Base-by-base conservation (phyloP, 2,888 invertebrate species). In the Syrista parreyssii region DNA sequence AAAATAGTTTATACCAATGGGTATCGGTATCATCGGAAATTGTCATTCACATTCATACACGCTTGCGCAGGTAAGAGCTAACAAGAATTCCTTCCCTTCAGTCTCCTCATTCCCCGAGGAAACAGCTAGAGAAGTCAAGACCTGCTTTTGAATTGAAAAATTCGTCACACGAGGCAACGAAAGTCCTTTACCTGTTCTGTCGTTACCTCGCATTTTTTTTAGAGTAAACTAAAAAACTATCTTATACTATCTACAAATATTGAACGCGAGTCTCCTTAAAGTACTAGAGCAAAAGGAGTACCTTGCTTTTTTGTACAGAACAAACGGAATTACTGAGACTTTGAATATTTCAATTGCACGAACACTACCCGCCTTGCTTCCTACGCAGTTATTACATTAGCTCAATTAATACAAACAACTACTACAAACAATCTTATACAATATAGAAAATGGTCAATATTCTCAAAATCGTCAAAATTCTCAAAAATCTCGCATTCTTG, bases 391-490 rank as follows among this genome's bases (percentile, higher is more conserved):
- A 23, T 40, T 40, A 6, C 23, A 6, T 40, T 55, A 23, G 40
- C 40, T 6, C 40, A 2, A 55, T 15, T 4, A 12, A 12, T 36
- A 15, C 2, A 15, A 34, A 74, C 6, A n/a, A 34, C 0, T 11
- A 34, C 74, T n/a, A 23, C 30, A 30, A 35, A 68, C 11, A 69
- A 40, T 35, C 30, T 68, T 36, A 34, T 76, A 71, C 12, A n/a
- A 78, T n/a, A 34, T 55, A n/a, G 32, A 36, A 74, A 33, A 76
- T 30, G n/a, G 33, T 32, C 4, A 35, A 35, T 30, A 76, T 72
- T 73, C 31, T 68, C 36, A 55, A 31, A 68, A 73, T 34, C 23
- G 3, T 33, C 32, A 68, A 76, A 73, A 32, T 73, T 31, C 23
- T 73, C 32, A 34, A 33, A 32, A n/a, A 6, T n/a, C 11, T 30